Percentiles rank a stretch among this genome's conserved stretches.
Evolutionary conservation across 2,797 vertebrate genomes (phyloP).

Genomic region (Ataeniobius toweri): DNA sequence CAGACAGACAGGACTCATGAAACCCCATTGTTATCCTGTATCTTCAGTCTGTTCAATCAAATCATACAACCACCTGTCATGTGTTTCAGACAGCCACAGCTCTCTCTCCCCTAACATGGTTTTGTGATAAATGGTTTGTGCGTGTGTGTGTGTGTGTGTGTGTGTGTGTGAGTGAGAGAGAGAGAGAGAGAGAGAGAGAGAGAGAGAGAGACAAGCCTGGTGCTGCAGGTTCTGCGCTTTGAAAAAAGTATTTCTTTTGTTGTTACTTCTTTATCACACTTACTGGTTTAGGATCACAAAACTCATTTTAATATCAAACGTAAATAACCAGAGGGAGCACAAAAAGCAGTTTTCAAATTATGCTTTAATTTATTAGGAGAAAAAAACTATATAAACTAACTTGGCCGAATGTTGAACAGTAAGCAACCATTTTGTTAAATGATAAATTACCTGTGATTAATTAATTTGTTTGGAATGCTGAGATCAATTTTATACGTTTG

Average conservation of each 20-base stretch:
- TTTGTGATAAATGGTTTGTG: conserved; percentile 62
- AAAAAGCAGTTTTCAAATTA: neutral
- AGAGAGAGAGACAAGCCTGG: no score
- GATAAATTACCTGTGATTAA: no score
- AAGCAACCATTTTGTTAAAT: no score
- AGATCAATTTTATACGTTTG: no score
- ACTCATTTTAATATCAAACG: neutral
- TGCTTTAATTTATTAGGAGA: neutral
- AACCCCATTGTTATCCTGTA: conserved; percentile 35
- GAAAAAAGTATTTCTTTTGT: neutral
- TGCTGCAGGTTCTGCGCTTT: neutral
- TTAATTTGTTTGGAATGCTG: no score
- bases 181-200: no score
- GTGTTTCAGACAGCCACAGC: conserved; percentile 23
- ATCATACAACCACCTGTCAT: conserved; percentile 31
- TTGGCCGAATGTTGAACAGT: no score
- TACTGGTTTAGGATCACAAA: neutral
- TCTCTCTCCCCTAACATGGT: conserved; percentile 31
- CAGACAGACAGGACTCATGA: conserved; percentile 40
- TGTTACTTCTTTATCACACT: neutral
- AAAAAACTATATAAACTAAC: no score
- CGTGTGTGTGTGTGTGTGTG: conserved; percentile 4
- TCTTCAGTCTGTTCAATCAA: conserved; percentile 34
- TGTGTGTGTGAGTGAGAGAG: neutral
- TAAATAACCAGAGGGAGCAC: neutral